Evolutionary conservation across 2,797 vertebrate species (phyloP).

Genomic region (Valencia hispanica): DNA sequence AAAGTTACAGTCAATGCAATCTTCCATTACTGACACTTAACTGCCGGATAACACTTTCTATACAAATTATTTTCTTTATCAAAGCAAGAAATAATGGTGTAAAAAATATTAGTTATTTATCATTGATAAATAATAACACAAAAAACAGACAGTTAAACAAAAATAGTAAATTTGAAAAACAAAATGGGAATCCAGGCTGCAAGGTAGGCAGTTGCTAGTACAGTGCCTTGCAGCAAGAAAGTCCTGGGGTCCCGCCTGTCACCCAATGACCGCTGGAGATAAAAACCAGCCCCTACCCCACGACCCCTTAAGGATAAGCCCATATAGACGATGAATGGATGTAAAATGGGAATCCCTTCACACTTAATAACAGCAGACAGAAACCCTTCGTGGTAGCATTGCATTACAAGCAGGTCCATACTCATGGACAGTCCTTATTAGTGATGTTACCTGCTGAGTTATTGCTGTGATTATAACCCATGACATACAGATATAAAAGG

Average conservation of each 20-base stretch:
- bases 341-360: conserved; percentile 9
- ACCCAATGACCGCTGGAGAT: background rate
- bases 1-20: background rate
- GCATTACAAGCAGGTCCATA: conserved; percentile 3
- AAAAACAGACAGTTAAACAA: background rate
- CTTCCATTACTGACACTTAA: background rate
- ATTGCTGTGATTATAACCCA: conserved; percentile 49
- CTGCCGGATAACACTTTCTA: background rate
- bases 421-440: conserved; percentile 28
- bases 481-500: conserved; percentile 59
- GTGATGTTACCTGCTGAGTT: conserved; percentile 49
- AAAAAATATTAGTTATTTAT: background rate
- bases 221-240: background rate
- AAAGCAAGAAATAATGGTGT: conserved; percentile 1
- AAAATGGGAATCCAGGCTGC: background rate
- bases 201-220: background rate
- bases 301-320: background rate
- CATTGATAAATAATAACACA: conserved; percentile 4
- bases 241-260: background rate
- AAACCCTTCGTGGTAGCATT: conserved; percentile 11
- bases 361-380: conserved; percentile 26
- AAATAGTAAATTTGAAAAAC: conserved; percentile 3
- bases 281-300: too few relatives aligned
- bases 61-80: background rate
- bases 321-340: background rate